These are phyloP conservation scores for Drosophila gunungcola DNA, from an alignment of 1,140 invertebrate species.

Conservation along the genomic window DNA sequence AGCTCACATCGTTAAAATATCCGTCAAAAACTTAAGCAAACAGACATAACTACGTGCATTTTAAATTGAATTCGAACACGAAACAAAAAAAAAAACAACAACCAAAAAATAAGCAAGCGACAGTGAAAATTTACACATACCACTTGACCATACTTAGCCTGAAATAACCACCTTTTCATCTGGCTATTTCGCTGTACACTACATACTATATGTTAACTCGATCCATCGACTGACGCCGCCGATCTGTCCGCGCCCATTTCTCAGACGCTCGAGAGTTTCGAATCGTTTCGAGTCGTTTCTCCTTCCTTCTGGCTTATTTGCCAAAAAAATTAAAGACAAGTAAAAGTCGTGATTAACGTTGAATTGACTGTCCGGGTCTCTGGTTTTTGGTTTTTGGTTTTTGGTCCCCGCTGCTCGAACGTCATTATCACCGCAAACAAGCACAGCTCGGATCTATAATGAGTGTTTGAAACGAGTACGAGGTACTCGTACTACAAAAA, in stretches of 20 bases:
- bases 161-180: conserved; percentile 27
- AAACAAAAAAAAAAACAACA: conserved; percentile 53
- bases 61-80: conserved; percentile 82
- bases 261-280: conserved; percentile 40
- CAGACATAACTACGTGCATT: conserved; percentile 84
- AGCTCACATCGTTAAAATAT: conserved; percentile 84
- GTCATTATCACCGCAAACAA: conserved; percentile 78
- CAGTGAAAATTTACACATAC: conserved; percentile 81
- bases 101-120: conserved; percentile 66
- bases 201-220: conserved; percentile 53
- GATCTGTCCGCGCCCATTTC: conserved; percentile 72
- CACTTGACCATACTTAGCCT: conserved; percentile 50
- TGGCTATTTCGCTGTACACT: not conserved
- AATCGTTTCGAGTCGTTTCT: conserved; percentile 43
- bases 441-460: conserved; percentile 41
- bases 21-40: conserved; percentile 84
- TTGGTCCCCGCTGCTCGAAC: conserved; percentile 33
- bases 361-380: conserved; percentile 53
- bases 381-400: conserved; percentile 15
- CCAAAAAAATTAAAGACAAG: conserved; percentile 84
- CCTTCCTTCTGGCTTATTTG: conserved; percentile 59
- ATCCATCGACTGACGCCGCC: conserved; percentile 51
- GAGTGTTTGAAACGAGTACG: conserved; percentile 54
- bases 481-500: conserved; percentile 74
- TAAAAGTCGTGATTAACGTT: conserved; percentile 84